Percentiles rank a stretch among this genome's conserved stretches.
These are phyloP conservation scores for Pleuronectes platessa DNA, from an alignment of 2,113 vertebrate species.

Conservation along the genomic window DNA sequence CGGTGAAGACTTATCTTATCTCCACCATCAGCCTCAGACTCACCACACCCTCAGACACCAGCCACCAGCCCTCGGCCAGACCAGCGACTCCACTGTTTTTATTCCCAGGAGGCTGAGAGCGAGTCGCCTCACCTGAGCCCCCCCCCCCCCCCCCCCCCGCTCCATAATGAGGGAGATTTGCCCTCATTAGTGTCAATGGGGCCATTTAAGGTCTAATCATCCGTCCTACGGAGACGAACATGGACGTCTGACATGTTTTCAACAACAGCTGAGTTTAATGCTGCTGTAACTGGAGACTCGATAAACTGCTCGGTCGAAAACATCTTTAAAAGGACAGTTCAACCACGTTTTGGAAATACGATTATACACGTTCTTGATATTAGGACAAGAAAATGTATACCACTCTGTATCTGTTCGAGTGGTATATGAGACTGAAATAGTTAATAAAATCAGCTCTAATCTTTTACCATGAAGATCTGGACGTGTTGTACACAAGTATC, in stretches of 20 bases:
- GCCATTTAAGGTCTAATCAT: constrained; percentile 74
- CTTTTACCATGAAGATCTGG: no score
- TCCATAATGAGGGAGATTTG: constrained; percentile 80
- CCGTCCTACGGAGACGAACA: constrained; percentile 47
- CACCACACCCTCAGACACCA: constrained; percentile 25
- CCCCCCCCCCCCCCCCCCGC: constrained; percentile 3
- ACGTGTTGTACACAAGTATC: no score
- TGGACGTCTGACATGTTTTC: constrained; percentile 74
- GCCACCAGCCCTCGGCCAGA: constrained; percentile 3
- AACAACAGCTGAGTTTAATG: constrained; percentile 7
- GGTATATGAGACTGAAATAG: no score
- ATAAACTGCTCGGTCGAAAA: no score
- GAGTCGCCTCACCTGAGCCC: constrained; percentile 11
- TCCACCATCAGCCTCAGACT: constrained; percentile 11
- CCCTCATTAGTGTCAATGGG: constrained; percentile 78
- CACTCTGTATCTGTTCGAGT: no score
- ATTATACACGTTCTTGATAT: no score
- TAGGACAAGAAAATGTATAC: no score
- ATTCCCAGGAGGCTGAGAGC: constrained; percentile 34
- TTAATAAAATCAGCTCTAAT: no score
- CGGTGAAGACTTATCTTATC: constrained; percentile 39
- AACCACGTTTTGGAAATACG: no score
- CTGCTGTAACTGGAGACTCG: no score
- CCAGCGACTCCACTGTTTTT: constrained; percentile 23
- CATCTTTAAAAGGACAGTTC: no score